Evolutionary conservation across 2,888 invertebrate species (phyloP).

Genomic region (Baronia brevicornis): DNA sequence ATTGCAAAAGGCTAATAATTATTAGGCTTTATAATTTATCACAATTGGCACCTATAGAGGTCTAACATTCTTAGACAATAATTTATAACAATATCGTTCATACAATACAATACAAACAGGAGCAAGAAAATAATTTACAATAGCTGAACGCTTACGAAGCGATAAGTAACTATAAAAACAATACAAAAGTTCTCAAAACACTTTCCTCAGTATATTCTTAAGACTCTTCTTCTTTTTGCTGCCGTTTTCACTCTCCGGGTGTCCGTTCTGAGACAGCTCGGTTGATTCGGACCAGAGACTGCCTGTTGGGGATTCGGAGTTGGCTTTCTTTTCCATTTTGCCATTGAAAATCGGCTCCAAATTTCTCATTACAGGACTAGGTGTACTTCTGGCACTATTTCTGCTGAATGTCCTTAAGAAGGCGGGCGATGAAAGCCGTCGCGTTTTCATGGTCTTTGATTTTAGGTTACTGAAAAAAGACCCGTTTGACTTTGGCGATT

Average conservation of each 20-base stretch:
- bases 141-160: conserved; percentile 26
- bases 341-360: conserved; percentile 56
- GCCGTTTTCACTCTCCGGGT: conserved; percentile 38
- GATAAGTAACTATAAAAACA: conserved; percentile 26
- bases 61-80: conserved; percentile 45
- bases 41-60: conserved; percentile 71
- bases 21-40: conserved; percentile 69
- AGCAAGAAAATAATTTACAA: conserved; percentile 62
- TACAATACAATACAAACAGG: conserved; percentile 34
- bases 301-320: conserved; percentile 63
- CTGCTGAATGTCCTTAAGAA: conserved; percentile 75
- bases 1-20: conserved; percentile 39
- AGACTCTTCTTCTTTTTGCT: conserved; percentile 79
- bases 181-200: conserved; percentile 76
- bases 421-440: conserved; percentile 76
- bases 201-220: conserved; percentile 86
- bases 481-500: conserved; percentile 60
- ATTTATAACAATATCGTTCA: conserved; percentile 27
- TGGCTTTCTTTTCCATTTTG: conserved; percentile 45
- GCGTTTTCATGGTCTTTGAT: conserved; percentile 65
- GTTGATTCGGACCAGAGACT: conserved; percentile 69
- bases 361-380: conserved; percentile 51
- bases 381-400: conserved; percentile 60
- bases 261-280: conserved; percentile 58
- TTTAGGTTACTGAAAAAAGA: conserved; percentile 65